Evolutionary conservation across 2,797 vertebrate species (phyloP).

Genomic region (Remorina albescens): DNA sequence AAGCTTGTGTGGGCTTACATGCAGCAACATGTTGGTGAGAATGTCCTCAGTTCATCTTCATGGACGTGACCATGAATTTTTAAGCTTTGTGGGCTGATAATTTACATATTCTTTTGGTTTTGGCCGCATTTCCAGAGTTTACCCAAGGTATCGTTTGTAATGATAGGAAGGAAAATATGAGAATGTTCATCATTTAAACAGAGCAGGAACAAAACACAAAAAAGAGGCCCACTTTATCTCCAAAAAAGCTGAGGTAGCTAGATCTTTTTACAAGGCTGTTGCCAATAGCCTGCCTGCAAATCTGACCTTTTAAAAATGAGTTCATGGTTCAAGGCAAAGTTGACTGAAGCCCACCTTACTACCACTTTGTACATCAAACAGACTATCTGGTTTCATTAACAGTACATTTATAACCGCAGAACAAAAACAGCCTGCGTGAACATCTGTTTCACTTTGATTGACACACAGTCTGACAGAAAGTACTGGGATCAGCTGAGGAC

Average conservation of each 20-base stretch:
- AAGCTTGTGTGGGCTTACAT: conserved; percentile 43
- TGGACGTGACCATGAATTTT: conserved; percentile 50
- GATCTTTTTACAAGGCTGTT: conserved; percentile 15
- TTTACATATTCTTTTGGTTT: conserved; percentile 34
- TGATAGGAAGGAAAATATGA: conserved; percentile 7
- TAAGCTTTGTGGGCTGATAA: conserved; percentile 41
- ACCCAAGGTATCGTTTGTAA: conserved; percentile 6
- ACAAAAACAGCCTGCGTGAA: not conserved
- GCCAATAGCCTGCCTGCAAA: not conserved
- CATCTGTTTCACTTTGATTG: conserved; percentile 29
- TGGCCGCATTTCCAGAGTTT: conserved; percentile 6
- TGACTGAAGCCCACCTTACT: not conserved
- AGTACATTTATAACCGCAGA: not conserved
- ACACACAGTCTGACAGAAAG: conserved; percentile 11
- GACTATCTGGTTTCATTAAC: not conserved
- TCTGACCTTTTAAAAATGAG: conserved; percentile 1
- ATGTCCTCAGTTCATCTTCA: conserved; percentile 37
- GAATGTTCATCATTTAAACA: conserved; percentile 24
- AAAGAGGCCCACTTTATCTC: not conserved
- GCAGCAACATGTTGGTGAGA: conserved; percentile 28
- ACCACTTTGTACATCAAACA: not conserved
- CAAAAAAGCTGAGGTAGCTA: conserved; percentile 8
- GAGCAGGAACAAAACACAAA: conserved; percentile 3
- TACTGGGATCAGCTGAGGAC: conserved; percentile 25
- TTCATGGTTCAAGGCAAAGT: conserved; percentile 3